phyloP scores from a whole-genome alignment of 2,797 vertebrate species.

The Eremophila alpestris region DNA sequence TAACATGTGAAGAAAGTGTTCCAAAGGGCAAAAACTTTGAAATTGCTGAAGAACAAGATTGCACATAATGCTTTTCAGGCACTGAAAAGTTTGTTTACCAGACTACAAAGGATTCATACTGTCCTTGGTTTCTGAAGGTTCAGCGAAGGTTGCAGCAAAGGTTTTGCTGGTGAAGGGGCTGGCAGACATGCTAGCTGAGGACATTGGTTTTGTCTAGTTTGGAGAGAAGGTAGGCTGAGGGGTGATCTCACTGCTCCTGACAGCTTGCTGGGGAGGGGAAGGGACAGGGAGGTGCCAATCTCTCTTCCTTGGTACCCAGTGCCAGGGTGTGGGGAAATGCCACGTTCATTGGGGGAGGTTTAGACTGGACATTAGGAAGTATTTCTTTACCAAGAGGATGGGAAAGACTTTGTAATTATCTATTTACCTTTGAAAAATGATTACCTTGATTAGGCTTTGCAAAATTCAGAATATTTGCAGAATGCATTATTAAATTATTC shows the following conservation, averaged over 20 bases:
- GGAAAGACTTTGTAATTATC: too few species aligned
- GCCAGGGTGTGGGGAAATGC: fast-evolving
- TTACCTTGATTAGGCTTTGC: too few species aligned
- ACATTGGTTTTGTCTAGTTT: neutral
- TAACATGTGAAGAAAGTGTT: neutral
- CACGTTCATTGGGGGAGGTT: fast-evolving
- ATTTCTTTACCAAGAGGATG: neutral
- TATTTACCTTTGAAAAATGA: too few species aligned
- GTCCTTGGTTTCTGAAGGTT: neutral
- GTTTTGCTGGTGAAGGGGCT: neutral
- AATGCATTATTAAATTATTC: too few species aligned
- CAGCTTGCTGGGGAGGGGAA: neutral
- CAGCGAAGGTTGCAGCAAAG: neutral
- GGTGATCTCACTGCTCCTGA: neutral
- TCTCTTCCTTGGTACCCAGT: neutral
- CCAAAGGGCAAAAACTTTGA: neutral
- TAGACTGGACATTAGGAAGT: neutral
- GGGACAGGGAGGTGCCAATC: neutral
- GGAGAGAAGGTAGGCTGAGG: neutral
- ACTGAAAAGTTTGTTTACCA: neutral
- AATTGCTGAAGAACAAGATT: neutral
- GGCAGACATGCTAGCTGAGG: neutral
- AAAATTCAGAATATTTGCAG: too few species aligned
- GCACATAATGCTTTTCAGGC: neutral
- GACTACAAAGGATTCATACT: neutral